Conservation (phyloP, 1,140 invertebrate genomes). For the Phortica variegata region DNA sequence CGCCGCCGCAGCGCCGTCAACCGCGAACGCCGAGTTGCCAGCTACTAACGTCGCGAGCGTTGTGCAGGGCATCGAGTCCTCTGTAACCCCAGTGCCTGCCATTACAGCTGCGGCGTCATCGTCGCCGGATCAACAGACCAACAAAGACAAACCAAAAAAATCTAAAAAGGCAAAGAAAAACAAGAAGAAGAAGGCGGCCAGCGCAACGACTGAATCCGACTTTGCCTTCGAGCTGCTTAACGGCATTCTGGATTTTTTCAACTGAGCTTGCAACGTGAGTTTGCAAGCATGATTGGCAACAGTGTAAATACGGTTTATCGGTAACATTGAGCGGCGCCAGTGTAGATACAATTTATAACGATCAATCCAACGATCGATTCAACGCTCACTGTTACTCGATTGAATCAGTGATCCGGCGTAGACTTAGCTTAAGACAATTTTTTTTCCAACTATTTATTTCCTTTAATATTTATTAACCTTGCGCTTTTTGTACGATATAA, state of each 20-base stretch:
- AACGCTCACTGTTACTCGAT: no score
- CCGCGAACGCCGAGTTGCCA: background rate
- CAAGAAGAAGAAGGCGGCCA: constrained; percentile 34
- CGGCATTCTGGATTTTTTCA: constrained; percentile 55
- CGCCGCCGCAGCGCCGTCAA: background rate
- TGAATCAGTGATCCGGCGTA: no score
- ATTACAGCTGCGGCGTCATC: constrained; percentile 16
- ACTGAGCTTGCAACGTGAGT: constrained; percentile 43
- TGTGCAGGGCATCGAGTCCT: background rate
- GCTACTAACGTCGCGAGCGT: constrained; percentile 4
- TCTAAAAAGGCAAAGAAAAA: constrained; percentile 48
- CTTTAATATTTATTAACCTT: no score
- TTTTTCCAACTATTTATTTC: no score
- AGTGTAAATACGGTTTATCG: constrained; percentile 54
- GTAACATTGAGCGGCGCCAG: constrained; percentile 24
- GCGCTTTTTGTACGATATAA: no score
- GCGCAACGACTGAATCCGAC: constrained; percentile 24
- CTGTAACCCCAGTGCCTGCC: constrained; percentile 13
- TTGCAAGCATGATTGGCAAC: constrained; percentile 47
- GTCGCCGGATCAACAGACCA: constrained; percentile 26
- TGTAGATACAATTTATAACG: no score
- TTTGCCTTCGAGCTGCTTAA: constrained; percentile 49
- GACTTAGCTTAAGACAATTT: no score
- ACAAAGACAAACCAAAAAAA: constrained; percentile 43
- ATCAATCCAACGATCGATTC: no score